phyloP scores from a whole-genome alignment of 2,113 vertebrate genomes.

The Sphaerodactylus townsendi region DNA sequence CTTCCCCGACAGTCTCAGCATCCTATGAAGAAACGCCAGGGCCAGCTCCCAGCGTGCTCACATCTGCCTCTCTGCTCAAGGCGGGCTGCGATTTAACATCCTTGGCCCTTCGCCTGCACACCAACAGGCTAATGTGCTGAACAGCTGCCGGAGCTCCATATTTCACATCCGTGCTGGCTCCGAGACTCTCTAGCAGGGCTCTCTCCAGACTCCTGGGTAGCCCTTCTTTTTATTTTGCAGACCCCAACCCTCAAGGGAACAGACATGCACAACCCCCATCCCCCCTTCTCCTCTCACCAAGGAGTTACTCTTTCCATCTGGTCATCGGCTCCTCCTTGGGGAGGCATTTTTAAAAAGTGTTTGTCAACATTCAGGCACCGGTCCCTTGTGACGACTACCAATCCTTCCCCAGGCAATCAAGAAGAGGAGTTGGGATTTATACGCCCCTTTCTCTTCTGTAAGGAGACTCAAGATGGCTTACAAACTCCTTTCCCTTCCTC shows the following conservation, averaged over 20 bases:
- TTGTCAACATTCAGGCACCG: not conserved
- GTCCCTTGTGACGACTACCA: not conserved
- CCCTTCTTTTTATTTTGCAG: rapidly evolving
- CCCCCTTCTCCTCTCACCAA: not conserved
- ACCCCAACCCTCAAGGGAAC: not conserved
- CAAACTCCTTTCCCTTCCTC: too few species aligned
- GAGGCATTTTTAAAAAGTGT: not conserved
- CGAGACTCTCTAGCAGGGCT: not conserved
- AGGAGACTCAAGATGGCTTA: too few species aligned
- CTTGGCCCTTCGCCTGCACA: slow-evolving; percentile 36
- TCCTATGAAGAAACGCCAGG: slow-evolving; percentile 9
- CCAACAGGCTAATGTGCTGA: slow-evolving; percentile 41
- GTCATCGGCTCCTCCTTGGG: not conserved
- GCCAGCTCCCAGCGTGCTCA: slow-evolving; percentile 28
- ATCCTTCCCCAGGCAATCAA: not conserved
- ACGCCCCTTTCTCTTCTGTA: too few species aligned
- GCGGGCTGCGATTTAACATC: slow-evolving; percentile 23
- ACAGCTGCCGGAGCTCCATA: slow-evolving; percentile 33
- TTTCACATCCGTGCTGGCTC: not conserved
- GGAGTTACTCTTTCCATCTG: not conserved
- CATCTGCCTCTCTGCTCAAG: slow-evolving; percentile 33
- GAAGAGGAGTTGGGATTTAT: too few species aligned
- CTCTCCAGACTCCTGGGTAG: not conserved
- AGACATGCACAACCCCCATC: not conserved
- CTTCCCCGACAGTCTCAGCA: slow-evolving; percentile 25